Percentiles rank a stretch among this genome's conserved stretches.
Conservation (phyloP, 2,888 invertebrate genomes). For the Tuta absoluta region DNA sequence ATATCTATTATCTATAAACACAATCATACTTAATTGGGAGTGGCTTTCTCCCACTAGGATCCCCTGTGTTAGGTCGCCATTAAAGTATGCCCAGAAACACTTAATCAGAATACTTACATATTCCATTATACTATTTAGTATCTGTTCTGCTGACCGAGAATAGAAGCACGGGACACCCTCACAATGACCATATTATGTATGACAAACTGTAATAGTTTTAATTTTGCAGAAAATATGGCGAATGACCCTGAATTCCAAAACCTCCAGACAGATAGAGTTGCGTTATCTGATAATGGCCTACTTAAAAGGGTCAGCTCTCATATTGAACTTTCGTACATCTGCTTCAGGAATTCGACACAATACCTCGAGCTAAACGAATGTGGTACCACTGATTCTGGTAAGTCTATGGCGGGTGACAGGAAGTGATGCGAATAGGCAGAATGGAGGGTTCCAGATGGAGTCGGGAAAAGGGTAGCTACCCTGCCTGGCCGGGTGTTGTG, state of each 20-base stretch:
- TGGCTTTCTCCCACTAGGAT: too few species aligned
- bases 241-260: not conserved
- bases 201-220: not conserved
- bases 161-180: not conserved
- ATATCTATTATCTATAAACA: not conserved
- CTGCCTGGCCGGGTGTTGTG: too few species aligned
- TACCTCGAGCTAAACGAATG: constrained; percentile 6
- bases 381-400: constrained; percentile 22
- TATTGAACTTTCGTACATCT: constrained; percentile 37
- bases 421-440: too few species aligned
- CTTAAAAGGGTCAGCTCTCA: not conserved
- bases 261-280: not conserved
- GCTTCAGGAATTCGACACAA: constrained; percentile 38
- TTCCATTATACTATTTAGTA: too few species aligned
- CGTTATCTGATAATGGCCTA: not conserved
- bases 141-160: too few species aligned
- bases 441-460: too few species aligned
- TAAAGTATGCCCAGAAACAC: too few species aligned
- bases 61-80: too few species aligned
- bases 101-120: too few species aligned
- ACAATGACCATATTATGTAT: not conserved
- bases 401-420: too few species aligned
- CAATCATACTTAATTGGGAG: not conserved
- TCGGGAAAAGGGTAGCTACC: too few species aligned
- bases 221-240: not conserved